A percentile compares a stretch with the other conserved stretches of the same genome.
phyloP scores from a whole-genome alignment of 2,888 invertebrate species.

The Melieria crassipennis region DNA sequence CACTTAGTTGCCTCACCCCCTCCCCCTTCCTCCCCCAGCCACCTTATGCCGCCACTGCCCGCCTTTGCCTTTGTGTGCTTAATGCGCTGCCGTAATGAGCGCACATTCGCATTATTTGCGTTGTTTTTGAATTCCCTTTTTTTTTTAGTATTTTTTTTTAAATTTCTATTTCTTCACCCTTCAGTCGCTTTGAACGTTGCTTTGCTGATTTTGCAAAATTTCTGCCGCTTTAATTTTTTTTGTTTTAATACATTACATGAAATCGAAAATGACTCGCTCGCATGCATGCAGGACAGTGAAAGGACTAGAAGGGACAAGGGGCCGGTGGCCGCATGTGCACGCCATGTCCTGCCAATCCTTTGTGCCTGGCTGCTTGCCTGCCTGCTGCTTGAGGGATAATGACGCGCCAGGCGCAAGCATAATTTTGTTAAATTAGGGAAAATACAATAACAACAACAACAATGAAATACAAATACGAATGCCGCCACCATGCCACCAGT shows the following conservation, averaged over 20 bases:
- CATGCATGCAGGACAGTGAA: slow-evolving; percentile 16
- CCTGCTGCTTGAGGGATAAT: slow-evolving; percentile 39
- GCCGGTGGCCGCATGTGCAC: no score
- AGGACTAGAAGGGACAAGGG: no score
- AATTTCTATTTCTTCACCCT: no score
- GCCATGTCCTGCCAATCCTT: background rate
- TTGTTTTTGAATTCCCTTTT: slow-evolving; percentile 26
- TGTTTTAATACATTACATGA: no score
- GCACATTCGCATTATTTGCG: slow-evolving; percentile 22
- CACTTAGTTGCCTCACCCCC: no score
- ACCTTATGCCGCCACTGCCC: background rate
- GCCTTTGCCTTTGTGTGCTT: background rate
- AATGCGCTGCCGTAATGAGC: slow-evolving; percentile 17
- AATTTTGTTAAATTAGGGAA: slow-evolving; percentile 60
- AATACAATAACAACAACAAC: slow-evolving; percentile 19
- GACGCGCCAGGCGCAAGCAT: slow-evolving; percentile 47
- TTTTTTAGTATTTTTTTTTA: no score
- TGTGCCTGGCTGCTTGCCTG: slow-evolving; percentile 42
- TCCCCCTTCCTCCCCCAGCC: no score
- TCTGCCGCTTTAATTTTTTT: no score
- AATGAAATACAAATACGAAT: slow-evolving; percentile 15
- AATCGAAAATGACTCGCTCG: no score
- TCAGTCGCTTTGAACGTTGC: no score
- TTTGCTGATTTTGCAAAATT: no score
- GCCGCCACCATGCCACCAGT: slow-evolving; percentile 1